phyloP scores from a whole-genome alignment of 2,113 vertebrate species.

The Alosa alosa region DNA sequence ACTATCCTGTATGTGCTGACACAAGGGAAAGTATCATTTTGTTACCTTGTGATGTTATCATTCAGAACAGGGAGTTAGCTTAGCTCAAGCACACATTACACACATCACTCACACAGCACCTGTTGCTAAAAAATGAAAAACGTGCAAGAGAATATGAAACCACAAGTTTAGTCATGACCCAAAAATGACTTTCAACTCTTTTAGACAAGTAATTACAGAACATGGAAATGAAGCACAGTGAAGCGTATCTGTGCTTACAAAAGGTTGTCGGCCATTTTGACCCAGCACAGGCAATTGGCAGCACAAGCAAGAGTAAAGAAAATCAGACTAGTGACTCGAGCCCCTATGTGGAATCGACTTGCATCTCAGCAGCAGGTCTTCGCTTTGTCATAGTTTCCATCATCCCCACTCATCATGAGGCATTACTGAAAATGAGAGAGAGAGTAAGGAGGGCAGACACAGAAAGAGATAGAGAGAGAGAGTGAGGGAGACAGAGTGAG shows the following conservation, averaged over 20 bases:
- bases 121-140: slow-evolving; percentile 14
- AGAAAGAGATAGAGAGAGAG: slow-evolving; percentile 55
- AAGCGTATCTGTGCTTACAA: not conserved
- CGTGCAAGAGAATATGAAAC: slow-evolving; percentile 14
- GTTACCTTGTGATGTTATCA: not conserved
- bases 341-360: slow-evolving; percentile 4
- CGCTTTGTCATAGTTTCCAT: slow-evolving; percentile 65
- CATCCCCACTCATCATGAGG: slow-evolving; percentile 80
- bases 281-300: not conserved
- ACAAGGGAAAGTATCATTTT: not conserved
- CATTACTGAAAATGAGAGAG: slow-evolving; percentile 75
- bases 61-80: not conserved
- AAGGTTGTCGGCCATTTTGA: slow-evolving; percentile 6
- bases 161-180: slow-evolving; percentile 13
- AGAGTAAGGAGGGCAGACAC: slow-evolving; percentile 37
- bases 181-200: slow-evolving; percentile 13
- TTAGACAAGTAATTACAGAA: slow-evolving; percentile 15
- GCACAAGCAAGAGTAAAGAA: slow-evolving; percentile 3
- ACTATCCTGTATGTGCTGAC: not conserved
- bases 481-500: slow-evolving; percentile 58
- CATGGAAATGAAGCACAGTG: not conserved
- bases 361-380: slow-evolving; percentile 45
- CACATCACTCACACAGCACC: not conserved
- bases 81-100: not conserved
- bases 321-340: not conserved